Conservation (phyloP, 2,113 vertebrate genomes). For the Sialia sialis region DNA sequence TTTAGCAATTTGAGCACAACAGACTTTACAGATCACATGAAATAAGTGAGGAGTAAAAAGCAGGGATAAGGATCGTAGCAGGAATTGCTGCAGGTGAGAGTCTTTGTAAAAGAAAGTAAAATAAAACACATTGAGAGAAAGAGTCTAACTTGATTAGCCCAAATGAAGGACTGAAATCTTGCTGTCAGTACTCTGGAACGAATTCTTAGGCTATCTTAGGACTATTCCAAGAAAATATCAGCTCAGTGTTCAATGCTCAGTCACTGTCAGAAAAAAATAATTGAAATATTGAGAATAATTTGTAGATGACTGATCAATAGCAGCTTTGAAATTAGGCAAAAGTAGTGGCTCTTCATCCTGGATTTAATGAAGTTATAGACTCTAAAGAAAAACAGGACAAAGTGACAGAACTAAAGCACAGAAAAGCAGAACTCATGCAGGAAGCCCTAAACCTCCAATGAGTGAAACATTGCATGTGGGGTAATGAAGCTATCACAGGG, state of each 20-base stretch:
- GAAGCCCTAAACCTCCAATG: not conserved
- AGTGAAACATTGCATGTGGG: not conserved
- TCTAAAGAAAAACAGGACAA: not conserved
- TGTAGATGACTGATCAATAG: not conserved
- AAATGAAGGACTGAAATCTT: not conserved
- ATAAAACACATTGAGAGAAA: not conserved
- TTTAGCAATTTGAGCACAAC: not conserved
- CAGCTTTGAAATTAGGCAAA: not conserved
- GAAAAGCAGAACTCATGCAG: not conserved
- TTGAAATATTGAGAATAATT: not conserved
- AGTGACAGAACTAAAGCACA: not conserved
- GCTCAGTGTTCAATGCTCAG: not conserved
- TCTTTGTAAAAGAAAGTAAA: not conserved
- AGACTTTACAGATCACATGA: not conserved
- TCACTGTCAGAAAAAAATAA: not conserved
- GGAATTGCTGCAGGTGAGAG: not conserved
- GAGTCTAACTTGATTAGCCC: not conserved
- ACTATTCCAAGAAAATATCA: not conserved
- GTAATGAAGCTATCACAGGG: not conserved
- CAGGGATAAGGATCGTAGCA: not conserved
- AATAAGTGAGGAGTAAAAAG: not conserved
- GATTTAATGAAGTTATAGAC: accelerated
- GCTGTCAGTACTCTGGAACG: not conserved
- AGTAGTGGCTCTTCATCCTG: not conserved
- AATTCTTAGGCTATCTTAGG: not conserved